Percentiles rank a stretch among this genome's conserved stretches.
phyloP scores from a whole-genome alignment of 2,113 vertebrate genomes.

The Daphoenositta chrysoptera region DNA sequence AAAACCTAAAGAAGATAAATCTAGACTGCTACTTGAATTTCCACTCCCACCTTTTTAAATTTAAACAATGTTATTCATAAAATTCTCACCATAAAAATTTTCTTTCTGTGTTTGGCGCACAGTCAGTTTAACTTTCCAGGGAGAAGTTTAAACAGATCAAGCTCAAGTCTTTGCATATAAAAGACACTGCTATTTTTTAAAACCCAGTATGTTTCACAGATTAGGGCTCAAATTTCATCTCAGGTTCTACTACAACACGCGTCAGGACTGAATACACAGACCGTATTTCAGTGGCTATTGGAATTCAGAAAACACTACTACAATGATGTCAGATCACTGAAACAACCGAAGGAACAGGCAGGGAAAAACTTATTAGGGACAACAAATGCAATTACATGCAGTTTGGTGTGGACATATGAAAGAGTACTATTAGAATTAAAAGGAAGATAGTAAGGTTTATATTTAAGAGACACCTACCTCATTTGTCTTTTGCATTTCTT shows the following conservation, averaged over 20 bases:
- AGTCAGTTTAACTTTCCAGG: background rate
- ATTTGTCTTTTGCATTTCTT: constrained; percentile 73
- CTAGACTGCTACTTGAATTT: background rate
- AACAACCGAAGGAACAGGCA: background rate
- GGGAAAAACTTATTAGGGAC: background rate
- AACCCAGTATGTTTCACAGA: background rate
- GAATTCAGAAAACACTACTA: background rate
- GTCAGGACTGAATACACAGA: background rate
- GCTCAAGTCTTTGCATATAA: background rate
- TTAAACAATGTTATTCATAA: background rate
- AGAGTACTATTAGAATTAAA: background rate
- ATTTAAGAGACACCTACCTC: constrained; percentile 66
- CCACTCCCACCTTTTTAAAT: background rate
- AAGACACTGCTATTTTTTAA: background rate
- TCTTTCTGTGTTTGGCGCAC: background rate
- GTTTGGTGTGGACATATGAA: background rate
- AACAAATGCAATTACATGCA: rapidly evolving
- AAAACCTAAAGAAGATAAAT: background rate
- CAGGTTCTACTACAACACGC: background rate
- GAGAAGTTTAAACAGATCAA: background rate
- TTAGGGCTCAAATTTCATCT: background rate
- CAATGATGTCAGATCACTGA: background rate
- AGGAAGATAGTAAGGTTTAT: background rate
- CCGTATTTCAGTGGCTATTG: background rate
- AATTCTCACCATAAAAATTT: background rate